Base-by-base conservation (phyloP, 1,140 invertebrate species). In the Calosoma granatense region DNA sequence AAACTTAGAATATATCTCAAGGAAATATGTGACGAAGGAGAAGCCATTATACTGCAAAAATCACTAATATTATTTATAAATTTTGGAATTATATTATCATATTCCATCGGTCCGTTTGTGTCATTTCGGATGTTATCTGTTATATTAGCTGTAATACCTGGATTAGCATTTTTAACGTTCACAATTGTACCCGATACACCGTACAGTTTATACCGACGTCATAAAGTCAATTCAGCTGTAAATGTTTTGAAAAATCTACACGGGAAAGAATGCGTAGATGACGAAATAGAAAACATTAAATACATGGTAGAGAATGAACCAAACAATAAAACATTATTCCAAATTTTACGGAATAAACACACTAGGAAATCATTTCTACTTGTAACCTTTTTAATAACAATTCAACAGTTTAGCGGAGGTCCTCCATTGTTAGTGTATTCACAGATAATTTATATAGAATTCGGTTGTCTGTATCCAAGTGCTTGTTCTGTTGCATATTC, bases 251-350 rank as follows among this genome's bases (percentile, higher is more conserved):
- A 47, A 47, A 47, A 47, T 17, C 17, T 47, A 17, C 41, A 47
- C 17, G 41, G 41, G 17, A 47, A 47, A 47, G 6, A 47, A 47
- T 47, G 41, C 17, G 41, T 47, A 11, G 41, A 47, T 47, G 41
- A 47, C 17, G 41, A 47, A 17, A 47, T 47, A 47, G 41, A 6
- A 3, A 11, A 47, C 17, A 47, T 47, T 12, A 47, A 47, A 47
- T 12, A 47, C 9, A 12, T 3, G 9, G 17, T 47, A 6, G 41
- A 47, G 17, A 47, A 17, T 12, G 17, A 47, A 47, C 9, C 41
- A 17, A 17, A 47, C 4, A 12, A 9, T 17, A 47, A 47, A 47
- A 12, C 41, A 47, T 11, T 47, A 12, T 12, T 47, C 17, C 41
- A 47, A 17, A 47, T 47, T 12, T 47, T 47, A 17, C 41, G 41